These are phyloP conservation scores for Beaufortia kweichowensis DNA, from an alignment of 2,113 vertebrate species.

Conservation along the genomic window DNA sequence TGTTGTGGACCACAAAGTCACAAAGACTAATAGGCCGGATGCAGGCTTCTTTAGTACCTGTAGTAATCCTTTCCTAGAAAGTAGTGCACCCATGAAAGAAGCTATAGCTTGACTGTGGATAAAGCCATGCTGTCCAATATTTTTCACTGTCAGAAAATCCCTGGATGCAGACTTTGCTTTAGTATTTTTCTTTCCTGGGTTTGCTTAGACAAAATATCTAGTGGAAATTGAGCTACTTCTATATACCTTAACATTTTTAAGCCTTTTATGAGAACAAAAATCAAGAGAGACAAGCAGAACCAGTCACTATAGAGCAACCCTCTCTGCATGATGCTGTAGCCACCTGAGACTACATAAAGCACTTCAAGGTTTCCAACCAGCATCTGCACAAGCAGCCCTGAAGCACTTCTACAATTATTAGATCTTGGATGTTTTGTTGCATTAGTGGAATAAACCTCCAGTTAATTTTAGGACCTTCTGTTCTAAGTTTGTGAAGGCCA, in stretches of 20 bases:
- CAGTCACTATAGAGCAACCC: neutral
- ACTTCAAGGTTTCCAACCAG: neutral
- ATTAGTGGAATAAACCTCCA: neutral
- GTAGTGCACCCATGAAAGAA: neutral
- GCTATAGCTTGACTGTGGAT: neutral
- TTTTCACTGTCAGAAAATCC: neutral
- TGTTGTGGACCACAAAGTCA: no score
- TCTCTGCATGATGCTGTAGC: neutral
- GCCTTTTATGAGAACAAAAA: constrained; percentile 6
- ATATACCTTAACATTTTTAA: neutral
- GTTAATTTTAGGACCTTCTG: neutral
- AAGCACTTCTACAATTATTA: neutral
- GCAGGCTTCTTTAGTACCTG: no score
- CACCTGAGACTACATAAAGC: constrained; percentile 18
- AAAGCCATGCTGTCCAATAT: neutral
- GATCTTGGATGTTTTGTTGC: neutral
- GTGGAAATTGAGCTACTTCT: neutral
- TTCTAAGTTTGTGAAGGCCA: neutral
- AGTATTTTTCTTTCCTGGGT: neutral
- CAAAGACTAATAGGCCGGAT: no score
- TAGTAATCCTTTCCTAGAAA: no score
- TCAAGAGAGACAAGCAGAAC: neutral
- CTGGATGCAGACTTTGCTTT: neutral
- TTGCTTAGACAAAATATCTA: neutral
- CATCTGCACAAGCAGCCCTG: neutral